These are phyloP conservation scores for Naso thynnoides DNA, from an alignment of 2,797 vertebrate genomes.

Conservation along the genomic window DNA sequence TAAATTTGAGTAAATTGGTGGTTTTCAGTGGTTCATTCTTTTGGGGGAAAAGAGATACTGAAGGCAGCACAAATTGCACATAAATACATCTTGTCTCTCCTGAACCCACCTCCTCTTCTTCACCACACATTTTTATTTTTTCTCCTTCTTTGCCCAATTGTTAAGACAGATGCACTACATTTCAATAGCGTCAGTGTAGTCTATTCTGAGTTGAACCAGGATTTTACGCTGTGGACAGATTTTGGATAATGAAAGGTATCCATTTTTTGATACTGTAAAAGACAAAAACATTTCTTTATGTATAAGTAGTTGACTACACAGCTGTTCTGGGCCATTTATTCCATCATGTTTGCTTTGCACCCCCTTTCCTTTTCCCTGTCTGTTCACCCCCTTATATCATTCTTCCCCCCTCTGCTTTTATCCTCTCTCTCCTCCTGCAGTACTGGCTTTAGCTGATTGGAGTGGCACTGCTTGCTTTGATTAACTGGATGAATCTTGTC, in stretches of 20 bases:
- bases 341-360: constrained; percentile 4
- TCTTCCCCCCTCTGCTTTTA: constrained; percentile 44
- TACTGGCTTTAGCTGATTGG: constrained; percentile 72
- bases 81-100: constrained; percentile 33
- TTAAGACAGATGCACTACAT: not conserved
- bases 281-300: not conserved
- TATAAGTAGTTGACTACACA: not conserved
- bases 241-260: not conserved
- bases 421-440: constrained; percentile 31
- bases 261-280: not conserved
- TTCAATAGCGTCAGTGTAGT: not conserved
- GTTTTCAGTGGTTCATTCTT: constrained; percentile 15
- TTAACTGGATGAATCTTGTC: constrained; percentile 75
- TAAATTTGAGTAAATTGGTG: constrained; percentile 1
- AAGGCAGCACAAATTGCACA: constrained; percentile 31
- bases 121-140: constrained; percentile 2
- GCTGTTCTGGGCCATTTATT: not conserved
- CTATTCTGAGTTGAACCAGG: not conserved
- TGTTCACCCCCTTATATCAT: constrained; percentile 29
- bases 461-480: constrained; percentile 70
- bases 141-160: not conserved
- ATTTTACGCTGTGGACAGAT: too few relatives aligned
- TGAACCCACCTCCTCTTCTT: constrained; percentile 11
- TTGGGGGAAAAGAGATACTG: constrained; percentile 16
- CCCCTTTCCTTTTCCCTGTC: constrained; percentile 3